phyloP scores from a whole-genome alignment of 2,113 vertebrate species.

The Plestiodon gilberti region DNA sequence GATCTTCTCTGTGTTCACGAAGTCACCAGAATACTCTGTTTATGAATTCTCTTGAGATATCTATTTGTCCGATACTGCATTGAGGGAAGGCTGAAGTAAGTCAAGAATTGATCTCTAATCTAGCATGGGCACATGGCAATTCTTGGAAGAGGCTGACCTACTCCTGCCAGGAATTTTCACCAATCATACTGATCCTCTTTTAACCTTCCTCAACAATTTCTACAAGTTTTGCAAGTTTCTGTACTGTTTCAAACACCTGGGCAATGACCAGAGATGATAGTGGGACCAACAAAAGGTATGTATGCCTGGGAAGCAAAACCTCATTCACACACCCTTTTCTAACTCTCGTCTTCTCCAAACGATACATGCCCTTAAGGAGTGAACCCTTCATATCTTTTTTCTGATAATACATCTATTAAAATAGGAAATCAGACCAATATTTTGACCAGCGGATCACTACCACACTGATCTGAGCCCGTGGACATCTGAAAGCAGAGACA shows the following conservation, averaged over 20 bases:
- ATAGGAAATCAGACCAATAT: background rate
- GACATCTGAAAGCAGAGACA: conserved; percentile 30
- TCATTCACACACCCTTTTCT: background rate
- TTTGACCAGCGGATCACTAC: background rate
- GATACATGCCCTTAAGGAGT: background rate
- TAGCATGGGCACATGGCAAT: background rate
- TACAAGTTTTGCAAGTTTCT: background rate
- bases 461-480: conserved; percentile 17
- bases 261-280: background rate
- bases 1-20: background rate
- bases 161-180: background rate
- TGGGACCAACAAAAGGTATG: background rate
- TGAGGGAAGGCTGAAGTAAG: background rate
- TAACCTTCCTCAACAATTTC: background rate
- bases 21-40: background rate
- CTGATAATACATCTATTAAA: background rate
- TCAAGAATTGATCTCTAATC: background rate
- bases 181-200: background rate
- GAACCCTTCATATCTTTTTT: background rate
- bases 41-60: background rate
- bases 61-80: background rate
- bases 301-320: background rate
- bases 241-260: background rate
- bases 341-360: background rate
- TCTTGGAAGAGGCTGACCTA: background rate